Evolutionary conservation across 2,888 invertebrate species (phyloP), one percentile per base, ranked within the genome.

Genomic region (Tanytarsus gracilentus): DNA sequence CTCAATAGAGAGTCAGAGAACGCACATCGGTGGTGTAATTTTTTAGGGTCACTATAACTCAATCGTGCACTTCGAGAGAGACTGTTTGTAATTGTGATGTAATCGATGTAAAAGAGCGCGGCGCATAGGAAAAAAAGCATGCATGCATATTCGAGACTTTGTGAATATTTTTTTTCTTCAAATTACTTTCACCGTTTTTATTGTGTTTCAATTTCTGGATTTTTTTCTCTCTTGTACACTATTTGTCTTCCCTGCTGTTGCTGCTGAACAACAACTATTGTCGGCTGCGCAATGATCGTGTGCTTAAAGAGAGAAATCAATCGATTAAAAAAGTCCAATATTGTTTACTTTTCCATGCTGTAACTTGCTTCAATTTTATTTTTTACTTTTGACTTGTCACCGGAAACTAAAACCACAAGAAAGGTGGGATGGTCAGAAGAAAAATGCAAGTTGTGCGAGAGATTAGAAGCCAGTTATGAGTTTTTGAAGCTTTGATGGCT

Each of bases 101-200:
- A 44, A 44, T 44, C n/a, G n/a, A n/a, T n/a, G n/a, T n/a, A n/a
- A n/a, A n/a, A n/a, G n/a, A 44, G 33, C 33, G 33, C 9, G n/a
- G 6, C 33, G n/a, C 9, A 33, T 11, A 4, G 16, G 4, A 36
- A 14, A 14, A 14, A 14, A 36, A 14, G n/a, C 36, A 36, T 36
- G 36, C n/a, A 44, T 8, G 23, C 16, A 44, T 23, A 44, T 44
- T 8, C 18, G 8, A 23, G 16, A 18, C 16, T 44, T 11, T 44
- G 23, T 44, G 44, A 44, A n/a, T n/a, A n/a, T n/a, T 44, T 44
- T 44, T 44, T 33, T 33, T 33, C 33, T 51, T 53, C 53, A 53
- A 53, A 53, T 53, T 53, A 53, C 53, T 53, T 53, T 53, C 53
- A 53, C 53, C 53, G 53, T 53, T 53, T 21, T 44, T 44, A 8